These are phyloP conservation scores for Limenitis camilla DNA, from an alignment of 2,888 invertebrate species.

Conservation along the genomic window DNA sequence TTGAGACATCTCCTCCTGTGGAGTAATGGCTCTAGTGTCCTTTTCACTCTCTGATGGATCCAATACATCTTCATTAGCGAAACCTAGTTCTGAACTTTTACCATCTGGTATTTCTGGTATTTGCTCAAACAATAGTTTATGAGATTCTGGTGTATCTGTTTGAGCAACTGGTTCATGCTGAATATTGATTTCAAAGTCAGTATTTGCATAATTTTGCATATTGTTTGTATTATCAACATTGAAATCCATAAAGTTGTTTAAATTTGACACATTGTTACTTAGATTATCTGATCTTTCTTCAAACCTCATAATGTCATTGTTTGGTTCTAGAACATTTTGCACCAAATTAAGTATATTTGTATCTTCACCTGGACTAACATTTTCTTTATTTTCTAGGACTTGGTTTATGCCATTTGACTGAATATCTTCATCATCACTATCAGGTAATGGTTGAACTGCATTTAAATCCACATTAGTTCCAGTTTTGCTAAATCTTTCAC, in stretches of 20 bases:
- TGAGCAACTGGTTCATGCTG: conserved; percentile 48
- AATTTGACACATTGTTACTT: conserved; percentile 36
- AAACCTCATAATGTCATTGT: conserved; percentile 57
- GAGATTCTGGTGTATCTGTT: conserved; percentile 69
- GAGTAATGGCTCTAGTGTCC: conserved; percentile 43
- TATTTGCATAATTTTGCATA: conserved; percentile 45
- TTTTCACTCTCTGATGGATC: conserved; percentile 58
- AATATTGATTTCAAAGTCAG: conserved; percentile 51
- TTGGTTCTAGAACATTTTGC: conserved; percentile 43
- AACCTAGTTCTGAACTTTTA: conserved; percentile 65
- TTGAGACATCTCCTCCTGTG: conserved; percentile 54
- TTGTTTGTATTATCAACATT: conserved; percentile 41
- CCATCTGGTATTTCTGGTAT: conserved; percentile 70
- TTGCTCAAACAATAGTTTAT: conserved; percentile 66
- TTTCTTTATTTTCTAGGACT: conserved; percentile 51
- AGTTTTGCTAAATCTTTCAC: conserved; percentile 51
- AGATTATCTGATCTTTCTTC: conserved; percentile 44
- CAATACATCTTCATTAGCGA: conserved; percentile 52
- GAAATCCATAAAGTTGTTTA: conserved; percentile 49
- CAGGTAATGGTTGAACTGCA: conserved; percentile 73
- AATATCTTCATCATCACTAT: conserved; percentile 67
- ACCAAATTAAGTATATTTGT: conserved; percentile 39
- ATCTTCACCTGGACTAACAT: conserved; percentile 45
- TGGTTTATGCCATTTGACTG: conserved; percentile 46
- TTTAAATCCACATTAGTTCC: conserved; percentile 73